These are phyloP conservation scores for Battus philenor DNA, from an alignment of 1,140 invertebrate species.

Conservation along the genomic window DNA sequence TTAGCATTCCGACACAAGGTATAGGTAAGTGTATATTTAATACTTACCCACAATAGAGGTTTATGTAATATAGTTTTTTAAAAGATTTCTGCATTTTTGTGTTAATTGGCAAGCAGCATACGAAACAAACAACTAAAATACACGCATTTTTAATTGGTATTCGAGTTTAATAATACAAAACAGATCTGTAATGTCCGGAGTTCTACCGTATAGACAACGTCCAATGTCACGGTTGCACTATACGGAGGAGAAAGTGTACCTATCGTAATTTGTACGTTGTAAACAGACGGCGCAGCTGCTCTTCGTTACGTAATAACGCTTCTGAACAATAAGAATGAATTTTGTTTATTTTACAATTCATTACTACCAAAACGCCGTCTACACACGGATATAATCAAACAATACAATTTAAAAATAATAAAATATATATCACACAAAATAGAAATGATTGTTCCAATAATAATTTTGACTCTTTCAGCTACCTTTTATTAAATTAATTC, in stretches of 20 bases:
- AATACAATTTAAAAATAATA: too few relatives aligned
- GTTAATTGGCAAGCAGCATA: slow-evolving; percentile 7
- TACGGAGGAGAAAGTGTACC: slow-evolving; percentile 26
- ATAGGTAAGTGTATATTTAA: too few relatives aligned
- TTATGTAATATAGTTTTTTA: too few relatives aligned
- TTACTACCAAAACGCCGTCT: too few relatives aligned
- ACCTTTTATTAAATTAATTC: too few relatives aligned
- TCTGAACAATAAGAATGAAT: slow-evolving; percentile 1
- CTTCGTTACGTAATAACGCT: slow-evolving; percentile 1
- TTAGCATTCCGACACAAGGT: too few relatives aligned
- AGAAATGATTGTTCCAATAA: too few relatives aligned
- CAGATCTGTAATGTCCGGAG: slow-evolving; percentile 5
- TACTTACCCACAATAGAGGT: too few relatives aligned
- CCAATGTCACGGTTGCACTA: slow-evolving; percentile 33
- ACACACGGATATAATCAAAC: too few relatives aligned
- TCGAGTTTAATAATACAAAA: background rate
- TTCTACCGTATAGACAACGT: slow-evolving; percentile 24
- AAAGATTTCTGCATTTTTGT: background rate
- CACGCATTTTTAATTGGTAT: background rate
- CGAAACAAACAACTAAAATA: background rate
- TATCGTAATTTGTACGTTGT: slow-evolving; percentile 15
- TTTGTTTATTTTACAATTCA: background rate
- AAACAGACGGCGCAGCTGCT: slow-evolving; percentile 12
- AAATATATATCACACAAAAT: too few relatives aligned
- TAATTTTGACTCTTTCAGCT: too few relatives aligned